These are phyloP conservation scores for Nannospalax galili DNA, from an alignment of 2,113 vertebrate species.

Conservation along the genomic window DNA sequence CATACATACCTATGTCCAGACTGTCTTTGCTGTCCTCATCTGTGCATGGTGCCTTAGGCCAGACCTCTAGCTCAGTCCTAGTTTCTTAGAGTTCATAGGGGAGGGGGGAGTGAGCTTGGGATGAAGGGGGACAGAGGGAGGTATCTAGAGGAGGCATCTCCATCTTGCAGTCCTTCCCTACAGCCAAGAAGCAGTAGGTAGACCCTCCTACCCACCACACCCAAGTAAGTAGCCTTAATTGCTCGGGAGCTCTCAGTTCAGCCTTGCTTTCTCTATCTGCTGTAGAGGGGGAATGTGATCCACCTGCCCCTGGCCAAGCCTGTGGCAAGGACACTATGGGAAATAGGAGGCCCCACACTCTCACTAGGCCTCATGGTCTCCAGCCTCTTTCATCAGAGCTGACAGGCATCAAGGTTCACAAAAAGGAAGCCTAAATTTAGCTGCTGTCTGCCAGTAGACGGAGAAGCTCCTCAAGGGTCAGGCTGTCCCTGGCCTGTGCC, in stretches of 20 bases:
- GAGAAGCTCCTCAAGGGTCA: conserved; percentile 9
- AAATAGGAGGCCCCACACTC: neutral
- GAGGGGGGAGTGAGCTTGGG: neutral
- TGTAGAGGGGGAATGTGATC: neutral
- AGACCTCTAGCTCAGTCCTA: neutral
- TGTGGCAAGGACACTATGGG: neutral
- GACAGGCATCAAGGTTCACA: neutral
- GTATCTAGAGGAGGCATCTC: neutral
- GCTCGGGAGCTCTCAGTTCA: neutral
- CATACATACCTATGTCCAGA: fast-evolving
- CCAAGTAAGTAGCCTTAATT: neutral
- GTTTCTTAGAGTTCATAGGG: neutral
- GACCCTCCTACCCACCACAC: fast-evolving
- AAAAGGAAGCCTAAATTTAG: neutral
- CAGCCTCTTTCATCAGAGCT: neutral
- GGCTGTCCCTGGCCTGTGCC: neutral
- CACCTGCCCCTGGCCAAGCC: neutral
- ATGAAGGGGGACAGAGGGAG: neutral
- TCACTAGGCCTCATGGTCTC: neutral
- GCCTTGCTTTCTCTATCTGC: neutral
- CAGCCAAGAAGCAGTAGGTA: neutral
- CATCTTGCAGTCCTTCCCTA: neutral
- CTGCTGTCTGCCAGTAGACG: neutral
- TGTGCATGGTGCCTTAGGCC: neutral
- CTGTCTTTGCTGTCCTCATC: neutral